Evolutionary conservation across 35 echinoderm and acorn worm species (phyloP).

Genomic region (Stichopus chloronotus): DNA sequence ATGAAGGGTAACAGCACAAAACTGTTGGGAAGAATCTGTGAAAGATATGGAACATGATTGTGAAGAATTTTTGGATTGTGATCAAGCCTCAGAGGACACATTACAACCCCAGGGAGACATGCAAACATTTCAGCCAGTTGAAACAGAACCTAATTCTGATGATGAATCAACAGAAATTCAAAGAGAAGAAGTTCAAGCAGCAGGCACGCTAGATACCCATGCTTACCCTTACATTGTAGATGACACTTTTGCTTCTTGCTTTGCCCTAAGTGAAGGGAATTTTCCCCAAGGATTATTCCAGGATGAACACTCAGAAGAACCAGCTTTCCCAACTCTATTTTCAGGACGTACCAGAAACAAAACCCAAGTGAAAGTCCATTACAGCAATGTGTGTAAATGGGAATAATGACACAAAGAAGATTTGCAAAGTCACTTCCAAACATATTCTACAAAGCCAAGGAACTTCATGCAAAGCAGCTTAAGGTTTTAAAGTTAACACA

Average conservation of each 20-base stretch:
- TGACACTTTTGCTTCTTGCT: slow-evolving; percentile 15
- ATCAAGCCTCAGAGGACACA: not conserved
- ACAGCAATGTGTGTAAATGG: slow-evolving; percentile 44
- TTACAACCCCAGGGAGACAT: not conserved
- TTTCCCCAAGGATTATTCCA: slow-evolving; percentile 46
- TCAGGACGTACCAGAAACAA: slow-evolving; percentile 38
- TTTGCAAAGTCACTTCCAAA: slow-evolving; percentile 53
- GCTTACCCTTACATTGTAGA: not conserved
- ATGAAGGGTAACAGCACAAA: slow-evolving; percentile 6
- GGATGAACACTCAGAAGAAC: slow-evolving; percentile 52
- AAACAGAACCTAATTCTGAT: not conserved
- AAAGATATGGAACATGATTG: slow-evolving; percentile 32
- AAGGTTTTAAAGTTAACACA: too few relatives aligned
- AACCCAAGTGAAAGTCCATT: slow-evolving; percentile 19
- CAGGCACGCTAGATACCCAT: slow-evolving; percentile 43
- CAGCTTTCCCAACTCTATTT: slow-evolving; percentile 62
- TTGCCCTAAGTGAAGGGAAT: slow-evolving; percentile 54
- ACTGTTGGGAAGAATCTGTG: not conserved
- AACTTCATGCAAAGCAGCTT: not conserved
- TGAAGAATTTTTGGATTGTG: slow-evolving; percentile 19
- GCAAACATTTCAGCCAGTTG: not conserved
- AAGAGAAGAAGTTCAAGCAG: not conserved
- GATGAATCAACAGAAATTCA: not conserved
- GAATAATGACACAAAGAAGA: slow-evolving; percentile 23
- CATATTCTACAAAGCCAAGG: slow-evolving; percentile 55